These are phyloP conservation scores for Epizoanthus ramosus DNA, from an alignment of 92 coral and sea anemone species.

Conservation along the genomic window DNA sequence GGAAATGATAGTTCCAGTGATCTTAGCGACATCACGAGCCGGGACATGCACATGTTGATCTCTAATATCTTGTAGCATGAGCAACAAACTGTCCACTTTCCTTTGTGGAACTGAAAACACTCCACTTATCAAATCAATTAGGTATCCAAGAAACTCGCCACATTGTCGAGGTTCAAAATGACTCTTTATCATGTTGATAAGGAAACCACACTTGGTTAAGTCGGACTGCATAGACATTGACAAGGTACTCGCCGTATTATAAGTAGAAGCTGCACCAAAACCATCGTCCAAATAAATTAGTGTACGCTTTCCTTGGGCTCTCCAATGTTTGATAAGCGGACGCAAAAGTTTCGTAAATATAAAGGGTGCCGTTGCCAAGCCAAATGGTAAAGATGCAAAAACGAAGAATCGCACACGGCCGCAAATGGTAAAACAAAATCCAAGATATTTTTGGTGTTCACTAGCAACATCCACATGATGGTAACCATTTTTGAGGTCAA, in stretches of 20 bases:
- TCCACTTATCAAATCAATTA: slow-evolving; percentile 43
- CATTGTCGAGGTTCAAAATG: slow-evolving; percentile 51
- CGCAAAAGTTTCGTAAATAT: slow-evolving; percentile 24
- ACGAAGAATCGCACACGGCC: slow-evolving; percentile 12
- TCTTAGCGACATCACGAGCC: slow-evolving; percentile 46
- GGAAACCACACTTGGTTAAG: slow-evolving; percentile 47
- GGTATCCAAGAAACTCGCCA: slow-evolving; percentile 55
- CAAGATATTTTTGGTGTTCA: slow-evolving; percentile 28
- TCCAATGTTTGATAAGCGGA: slow-evolving; percentile 20
- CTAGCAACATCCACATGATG: slow-evolving; percentile 53
- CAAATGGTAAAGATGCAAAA: slow-evolving; percentile 39
- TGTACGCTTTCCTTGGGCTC: slow-evolving; percentile 49
- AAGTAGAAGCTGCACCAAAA: slow-evolving; percentile 53
- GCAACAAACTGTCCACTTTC: slow-evolving; percentile 20
- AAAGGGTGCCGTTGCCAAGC: slow-evolving; percentile 14
- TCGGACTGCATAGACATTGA: slow-evolving; percentile 35
- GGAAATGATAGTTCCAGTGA: slow-evolving; percentile 66
- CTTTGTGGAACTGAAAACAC: slow-evolving; percentile 10
- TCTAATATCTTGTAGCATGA: background rate
- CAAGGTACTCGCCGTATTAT: slow-evolving; percentile 17
- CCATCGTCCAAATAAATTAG: slow-evolving; percentile 64
- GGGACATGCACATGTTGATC: background rate
- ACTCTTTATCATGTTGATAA: slow-evolving; percentile 43
- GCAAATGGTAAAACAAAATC: slow-evolving; percentile 13
- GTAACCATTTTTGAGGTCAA: slow-evolving; percentile 57